Percentiles rank a stretch among this genome's conserved stretches.
These are phyloP conservation scores for Leuctra nigra DNA, from an alignment of 2,888 invertebrate genomes.

Conservation along the genomic window DNA sequence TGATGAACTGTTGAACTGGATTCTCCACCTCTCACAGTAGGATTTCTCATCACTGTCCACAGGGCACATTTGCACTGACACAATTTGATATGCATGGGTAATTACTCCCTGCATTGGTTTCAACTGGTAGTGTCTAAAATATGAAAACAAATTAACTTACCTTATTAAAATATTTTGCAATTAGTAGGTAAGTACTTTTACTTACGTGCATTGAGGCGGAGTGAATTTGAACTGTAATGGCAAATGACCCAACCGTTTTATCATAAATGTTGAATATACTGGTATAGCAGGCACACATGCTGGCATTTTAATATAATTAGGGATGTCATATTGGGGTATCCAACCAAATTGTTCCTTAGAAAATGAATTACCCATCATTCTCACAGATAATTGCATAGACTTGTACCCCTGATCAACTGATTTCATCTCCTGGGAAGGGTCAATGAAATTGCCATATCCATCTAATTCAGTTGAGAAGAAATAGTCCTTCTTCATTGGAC, in stretches of 20 bases:
- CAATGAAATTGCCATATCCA: slow-evolving; percentile 36
- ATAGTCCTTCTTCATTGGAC: slow-evolving; percentile 33
- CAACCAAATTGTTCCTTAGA: slow-evolving; percentile 29
- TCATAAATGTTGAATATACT: slow-evolving; percentile 38
- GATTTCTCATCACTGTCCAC: slow-evolving; percentile 31
- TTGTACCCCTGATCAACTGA: not conserved
- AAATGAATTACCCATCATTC: slow-evolving; percentile 33
- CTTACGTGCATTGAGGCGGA: slow-evolving; percentile 36
- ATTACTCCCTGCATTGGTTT: slow-evolving; percentile 44
- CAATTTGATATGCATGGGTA: slow-evolving; percentile 36
- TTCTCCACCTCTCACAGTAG: slow-evolving; percentile 42
- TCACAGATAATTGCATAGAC: not conserved
- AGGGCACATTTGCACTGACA: slow-evolving; percentile 39
- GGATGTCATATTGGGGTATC: slow-evolving; percentile 35
- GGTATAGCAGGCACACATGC: slow-evolving; percentile 34
- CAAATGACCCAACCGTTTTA: slow-evolving; percentile 38
- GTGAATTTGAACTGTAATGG: slow-evolving; percentile 42
- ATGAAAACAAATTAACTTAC: not conserved
- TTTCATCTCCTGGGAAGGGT: not conserved
- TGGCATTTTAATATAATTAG: slow-evolving; percentile 36
- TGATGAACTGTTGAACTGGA: slow-evolving; percentile 40
- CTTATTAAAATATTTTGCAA: not conserved
- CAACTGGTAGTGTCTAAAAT: slow-evolving; percentile 29
- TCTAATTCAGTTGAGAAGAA: slow-evolving; percentile 36
- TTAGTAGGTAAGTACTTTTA: too few species aligned